Percentiles rank a stretch among this genome's conserved stretches.
phyloP scores from a whole-genome alignment of 2,888 invertebrate genomes.

The Morinoia aosen region DNA sequence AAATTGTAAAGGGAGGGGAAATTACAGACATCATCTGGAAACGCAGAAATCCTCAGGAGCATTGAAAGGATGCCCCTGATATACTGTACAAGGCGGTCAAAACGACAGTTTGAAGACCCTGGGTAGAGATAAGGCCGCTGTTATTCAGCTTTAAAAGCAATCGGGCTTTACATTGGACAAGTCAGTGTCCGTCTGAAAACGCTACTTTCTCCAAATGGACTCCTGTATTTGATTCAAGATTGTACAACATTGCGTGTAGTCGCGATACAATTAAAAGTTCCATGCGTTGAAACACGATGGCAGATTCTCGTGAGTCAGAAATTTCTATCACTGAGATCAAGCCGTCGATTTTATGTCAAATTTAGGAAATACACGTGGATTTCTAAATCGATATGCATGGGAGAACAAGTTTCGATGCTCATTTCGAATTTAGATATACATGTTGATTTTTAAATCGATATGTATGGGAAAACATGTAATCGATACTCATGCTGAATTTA shows the following conservation, averaged over 20 bases:
- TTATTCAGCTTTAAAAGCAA: not conserved
- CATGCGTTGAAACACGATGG: not conserved
- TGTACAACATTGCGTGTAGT: not conserved
- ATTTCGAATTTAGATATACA: too few species aligned
- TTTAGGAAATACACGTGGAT: not conserved
- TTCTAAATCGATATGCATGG: not conserved
- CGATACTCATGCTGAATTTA: too few species aligned
- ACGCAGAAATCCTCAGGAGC: not conserved
- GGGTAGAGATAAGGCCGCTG: not conserved
- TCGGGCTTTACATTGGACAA: not conserved
- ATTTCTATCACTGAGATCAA: not conserved
- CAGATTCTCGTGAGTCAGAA: not conserved
- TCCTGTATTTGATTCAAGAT: not conserved
- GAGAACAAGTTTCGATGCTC: too few species aligned
- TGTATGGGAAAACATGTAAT: too few species aligned
- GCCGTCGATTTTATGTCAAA: not conserved
- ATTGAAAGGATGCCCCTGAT: not conserved
- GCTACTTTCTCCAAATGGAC: not conserved
- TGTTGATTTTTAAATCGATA: too few species aligned
- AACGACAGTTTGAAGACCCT: not conserved
- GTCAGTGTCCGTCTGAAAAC: not conserved
- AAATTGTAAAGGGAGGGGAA: not conserved
- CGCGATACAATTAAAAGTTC: not conserved
- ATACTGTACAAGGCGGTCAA: not conserved
- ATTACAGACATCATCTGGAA: not conserved